Evolutionary conservation across 2,888 invertebrate genomes (phyloP).

Genomic region (Platycheirus rosarum): DNA sequence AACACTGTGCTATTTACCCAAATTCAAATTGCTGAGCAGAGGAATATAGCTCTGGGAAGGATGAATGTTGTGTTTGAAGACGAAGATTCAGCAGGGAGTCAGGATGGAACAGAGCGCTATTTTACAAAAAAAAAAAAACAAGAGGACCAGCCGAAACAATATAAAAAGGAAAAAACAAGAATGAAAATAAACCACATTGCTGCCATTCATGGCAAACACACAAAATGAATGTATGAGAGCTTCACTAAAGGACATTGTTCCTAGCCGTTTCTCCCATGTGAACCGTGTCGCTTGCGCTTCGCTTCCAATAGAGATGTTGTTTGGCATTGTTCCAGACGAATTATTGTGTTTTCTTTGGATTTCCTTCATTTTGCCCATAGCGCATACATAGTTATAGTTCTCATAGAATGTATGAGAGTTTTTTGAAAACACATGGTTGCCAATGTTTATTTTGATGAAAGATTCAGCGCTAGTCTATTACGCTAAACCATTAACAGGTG

Average conservation of each 20-base stretch:
- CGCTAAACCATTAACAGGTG: too few species aligned
- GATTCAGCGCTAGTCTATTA: too few species aligned
- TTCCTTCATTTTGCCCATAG: conserved; percentile 44
- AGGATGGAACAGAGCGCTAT: conserved; percentile 8
- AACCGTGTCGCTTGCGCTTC: conserved; percentile 49
- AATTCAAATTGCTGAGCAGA: conserved; percentile 19
- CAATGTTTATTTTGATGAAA: too few species aligned
- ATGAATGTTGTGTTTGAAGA: conserved; percentile 11
- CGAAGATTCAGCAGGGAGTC: conserved; percentile 43
- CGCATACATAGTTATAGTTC: conserved; percentile 11
- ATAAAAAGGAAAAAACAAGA: conserved; percentile 21
- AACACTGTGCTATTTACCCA: conserved; percentile 52
- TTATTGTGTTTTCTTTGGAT: conserved; percentile 72
- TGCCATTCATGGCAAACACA: conserved; percentile 64
- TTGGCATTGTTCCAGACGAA: conserved; percentile 72
- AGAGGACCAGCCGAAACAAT: conserved; percentile 16
- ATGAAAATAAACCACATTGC: conserved; percentile 56
- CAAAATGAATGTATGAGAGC: conserved; percentile 61
- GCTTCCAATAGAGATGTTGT: conserved; percentile 57
- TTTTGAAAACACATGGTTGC: neutral
- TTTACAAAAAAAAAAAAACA: conserved; percentile 3
- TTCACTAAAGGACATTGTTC: conserved; percentile 71
- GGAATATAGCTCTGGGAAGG: neutral
- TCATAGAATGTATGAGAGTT: neutral
- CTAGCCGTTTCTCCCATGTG: conserved; percentile 54